Conservation (phyloP, 2,113 vertebrate genomes). For the Sphaerodactylus townsendi region DNA sequence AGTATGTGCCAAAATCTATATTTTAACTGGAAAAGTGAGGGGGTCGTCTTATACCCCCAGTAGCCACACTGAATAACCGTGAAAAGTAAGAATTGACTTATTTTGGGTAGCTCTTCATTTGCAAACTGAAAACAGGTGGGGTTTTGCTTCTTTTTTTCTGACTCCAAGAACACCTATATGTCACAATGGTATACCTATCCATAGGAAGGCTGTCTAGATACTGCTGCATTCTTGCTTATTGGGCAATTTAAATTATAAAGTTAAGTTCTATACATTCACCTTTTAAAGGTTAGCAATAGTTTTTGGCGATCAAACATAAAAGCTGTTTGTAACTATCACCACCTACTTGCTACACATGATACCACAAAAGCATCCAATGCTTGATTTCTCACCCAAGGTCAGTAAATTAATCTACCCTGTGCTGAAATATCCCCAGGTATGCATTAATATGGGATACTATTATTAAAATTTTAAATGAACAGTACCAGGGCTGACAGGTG, state of each 20-base stretch:
- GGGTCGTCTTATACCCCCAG: no score
- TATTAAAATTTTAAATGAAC: no score
- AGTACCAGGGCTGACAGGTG: no score
- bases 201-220: neutral
- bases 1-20: no score
- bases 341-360: neutral
- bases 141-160: neutral
- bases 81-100: neutral
- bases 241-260: neutral
- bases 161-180: no score
- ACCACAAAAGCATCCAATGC: no score
- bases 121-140: neutral
- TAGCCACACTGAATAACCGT: neutral
- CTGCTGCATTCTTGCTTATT: neutral
- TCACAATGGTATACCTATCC: neutral
- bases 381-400: no score
- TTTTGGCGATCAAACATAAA: neutral
- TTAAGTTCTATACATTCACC: neutral
- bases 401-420: no score
- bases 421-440: no score
- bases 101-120: neutral
- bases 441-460: no score
- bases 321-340: neutral
- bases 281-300: neutral
- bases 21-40: no score